Evolutionary conservation across 2,797 vertebrate species (phyloP).

Genomic region (Ambastaia sidthimunki): DNA sequence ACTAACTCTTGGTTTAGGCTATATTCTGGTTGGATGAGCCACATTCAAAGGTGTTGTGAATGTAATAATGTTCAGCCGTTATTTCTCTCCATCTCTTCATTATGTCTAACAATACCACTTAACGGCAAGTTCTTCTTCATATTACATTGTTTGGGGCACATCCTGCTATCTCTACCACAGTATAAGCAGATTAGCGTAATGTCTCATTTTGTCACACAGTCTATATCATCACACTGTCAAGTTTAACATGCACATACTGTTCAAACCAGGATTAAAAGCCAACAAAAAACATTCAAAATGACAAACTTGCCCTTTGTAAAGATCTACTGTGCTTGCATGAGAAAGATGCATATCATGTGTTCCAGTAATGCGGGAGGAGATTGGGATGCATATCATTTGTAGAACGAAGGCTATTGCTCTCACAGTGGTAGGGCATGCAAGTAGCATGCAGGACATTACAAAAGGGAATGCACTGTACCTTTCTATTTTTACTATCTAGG

Average conservation of each 20-base stretch:
- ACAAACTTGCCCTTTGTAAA: conserved; percentile 14
- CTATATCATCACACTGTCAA: not conserved
- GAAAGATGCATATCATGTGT: conserved; percentile 18
- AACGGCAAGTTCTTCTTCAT: too few species aligned
- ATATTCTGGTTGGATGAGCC: not conserved
- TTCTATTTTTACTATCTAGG: conserved; percentile 84
- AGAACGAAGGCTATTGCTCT: not conserved
- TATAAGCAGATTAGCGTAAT: not conserved
- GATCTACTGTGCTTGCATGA: not conserved
- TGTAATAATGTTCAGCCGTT: not conserved
- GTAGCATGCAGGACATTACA: conserved; percentile 53
- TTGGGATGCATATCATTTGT: not conserved
- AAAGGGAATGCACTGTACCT: conserved; percentile 76
- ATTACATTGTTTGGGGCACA: too few species aligned
- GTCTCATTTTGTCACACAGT: not conserved
- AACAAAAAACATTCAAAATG: conserved; percentile 3
- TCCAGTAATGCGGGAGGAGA: not conserved
- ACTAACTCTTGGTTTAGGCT: not conserved
- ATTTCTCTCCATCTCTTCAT: too few species aligned
- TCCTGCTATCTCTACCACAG: not conserved
- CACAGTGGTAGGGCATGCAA: conserved; percentile 10
- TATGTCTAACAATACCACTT: too few species aligned
- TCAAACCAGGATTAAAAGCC: not conserved
- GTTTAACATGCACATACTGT: not conserved
- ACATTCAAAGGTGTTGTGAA: not conserved